These are phyloP conservation scores for Stigmatopora argus DNA, from an alignment of 2,113 vertebrate species.

Conservation along the genomic window DNA sequence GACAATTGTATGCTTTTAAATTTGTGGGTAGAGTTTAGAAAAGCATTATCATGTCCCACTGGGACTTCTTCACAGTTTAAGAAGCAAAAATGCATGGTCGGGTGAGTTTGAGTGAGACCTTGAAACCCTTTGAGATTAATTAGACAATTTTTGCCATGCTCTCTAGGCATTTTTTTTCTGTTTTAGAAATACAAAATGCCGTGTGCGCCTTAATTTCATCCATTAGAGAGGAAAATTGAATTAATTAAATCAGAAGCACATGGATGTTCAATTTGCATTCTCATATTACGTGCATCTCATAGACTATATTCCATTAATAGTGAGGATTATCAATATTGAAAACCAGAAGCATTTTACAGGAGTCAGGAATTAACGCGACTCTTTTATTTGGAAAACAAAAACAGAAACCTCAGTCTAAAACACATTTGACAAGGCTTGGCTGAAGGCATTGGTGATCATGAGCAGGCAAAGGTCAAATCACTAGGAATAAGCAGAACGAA, in stretches of 20 bases:
- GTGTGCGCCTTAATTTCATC: not conserved
- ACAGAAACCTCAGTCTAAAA: not conserved
- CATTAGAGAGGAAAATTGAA: not conserved
- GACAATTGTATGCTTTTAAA: not conserved
- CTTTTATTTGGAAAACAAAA: not conserved
- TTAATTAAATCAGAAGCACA: not conserved
- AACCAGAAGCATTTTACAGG: not conserved
- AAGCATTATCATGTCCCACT: not conserved
- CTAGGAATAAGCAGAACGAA: not conserved
- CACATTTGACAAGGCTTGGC: not conserved
- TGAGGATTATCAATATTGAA: not conserved
- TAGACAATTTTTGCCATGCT: not conserved
- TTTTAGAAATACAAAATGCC: too few species aligned
- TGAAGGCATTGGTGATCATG: not conserved
- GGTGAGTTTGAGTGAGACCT: not conserved
- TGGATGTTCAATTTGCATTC: too few species aligned
- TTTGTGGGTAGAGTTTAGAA: not conserved
- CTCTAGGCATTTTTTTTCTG: too few species aligned
- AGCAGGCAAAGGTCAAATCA: not conserved
- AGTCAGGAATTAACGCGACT: not conserved
- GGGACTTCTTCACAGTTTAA: not conserved
- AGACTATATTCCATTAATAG: not conserved
- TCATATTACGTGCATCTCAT: not conserved
- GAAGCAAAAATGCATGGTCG: not conserved
- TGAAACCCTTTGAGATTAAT: not conserved